Evolutionary conservation across 2,113 vertebrate genomes (phyloP).

Genomic region (Heterocephalus glaber): DNA sequence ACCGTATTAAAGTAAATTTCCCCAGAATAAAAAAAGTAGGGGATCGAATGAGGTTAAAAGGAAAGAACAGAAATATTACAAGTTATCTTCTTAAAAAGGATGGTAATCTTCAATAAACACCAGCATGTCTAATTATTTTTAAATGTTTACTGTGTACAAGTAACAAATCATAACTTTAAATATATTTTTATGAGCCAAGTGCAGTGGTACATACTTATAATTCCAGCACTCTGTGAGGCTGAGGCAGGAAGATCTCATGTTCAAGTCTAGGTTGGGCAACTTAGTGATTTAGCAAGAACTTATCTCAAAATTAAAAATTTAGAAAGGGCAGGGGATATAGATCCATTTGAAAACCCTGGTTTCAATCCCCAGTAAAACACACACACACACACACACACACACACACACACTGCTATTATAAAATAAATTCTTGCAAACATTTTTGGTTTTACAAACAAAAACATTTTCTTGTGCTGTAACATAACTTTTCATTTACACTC

Average conservation of each 20-base stretch:
- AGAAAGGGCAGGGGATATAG: neutral
- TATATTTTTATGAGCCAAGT: neutral
- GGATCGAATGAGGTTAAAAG: neutral
- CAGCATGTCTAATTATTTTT: slow-evolving; percentile 31
- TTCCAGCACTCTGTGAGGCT: neutral
- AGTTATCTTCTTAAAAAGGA: too few species aligned
- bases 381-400: neutral
- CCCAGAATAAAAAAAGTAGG: slow-evolving; percentile 17
- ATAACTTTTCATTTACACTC: slow-evolving; percentile 14
- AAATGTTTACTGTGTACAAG: neutral
- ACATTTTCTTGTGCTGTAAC: neutral
- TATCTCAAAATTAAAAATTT: neutral
- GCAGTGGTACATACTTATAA: neutral
- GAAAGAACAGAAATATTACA: slow-evolving; percentile 6
- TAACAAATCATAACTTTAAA: neutral
- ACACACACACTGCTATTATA: neutral
- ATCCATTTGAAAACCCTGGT: neutral
- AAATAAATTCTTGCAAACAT: slow-evolving; percentile 13
- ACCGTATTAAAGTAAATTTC: neutral
- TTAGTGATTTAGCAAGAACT: neutral
- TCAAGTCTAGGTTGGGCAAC: neutral
- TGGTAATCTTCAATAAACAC: slow-evolving; percentile 70
- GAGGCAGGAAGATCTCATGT: neutral
- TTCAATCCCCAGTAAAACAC: neutral
- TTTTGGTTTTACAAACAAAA: slow-evolving; percentile 39